These are phyloP conservation scores for Acrocephalus kingi DNA, from an alignment of 2,113 vertebrate species.

Conservation along the genomic window DNA sequence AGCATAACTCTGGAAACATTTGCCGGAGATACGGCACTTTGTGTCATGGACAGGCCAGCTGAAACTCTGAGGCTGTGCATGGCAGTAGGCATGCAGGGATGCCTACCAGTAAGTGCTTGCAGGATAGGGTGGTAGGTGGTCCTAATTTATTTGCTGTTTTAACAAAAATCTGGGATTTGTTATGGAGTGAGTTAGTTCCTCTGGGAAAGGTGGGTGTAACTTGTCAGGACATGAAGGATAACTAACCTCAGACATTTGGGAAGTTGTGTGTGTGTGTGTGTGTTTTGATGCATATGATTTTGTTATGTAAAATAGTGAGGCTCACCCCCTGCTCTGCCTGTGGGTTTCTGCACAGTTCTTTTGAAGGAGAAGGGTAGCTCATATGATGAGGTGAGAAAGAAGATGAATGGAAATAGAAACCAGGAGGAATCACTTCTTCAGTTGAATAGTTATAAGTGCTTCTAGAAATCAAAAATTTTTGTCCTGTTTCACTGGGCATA, in stretches of 20 bases:
- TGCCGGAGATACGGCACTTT: not conserved
- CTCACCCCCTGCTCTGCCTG: constrained; percentile 58
- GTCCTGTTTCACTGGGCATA: not conserved
- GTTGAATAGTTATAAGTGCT: constrained; percentile 24
- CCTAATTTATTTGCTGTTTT: constrained; percentile 65
- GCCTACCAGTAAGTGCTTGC: constrained; percentile 48
- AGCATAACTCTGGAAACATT: constrained; percentile 19
- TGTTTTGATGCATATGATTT: constrained; percentile 63
- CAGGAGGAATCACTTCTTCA: constrained; percentile 30
- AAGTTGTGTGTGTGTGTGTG: constrained; percentile 34
- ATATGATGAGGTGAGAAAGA: constrained; percentile 60
- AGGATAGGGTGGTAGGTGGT: constrained; percentile 61
- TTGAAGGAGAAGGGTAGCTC: constrained; percentile 57
- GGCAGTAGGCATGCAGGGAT: constrained; percentile 12
- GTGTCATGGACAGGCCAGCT: not conserved
- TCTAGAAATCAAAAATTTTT: not conserved
- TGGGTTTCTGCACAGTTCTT: constrained; percentile 59
- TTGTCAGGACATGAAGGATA: constrained; percentile 63
- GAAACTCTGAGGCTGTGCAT: not conserved
- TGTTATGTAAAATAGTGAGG: constrained; percentile 48
- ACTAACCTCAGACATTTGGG: constrained; percentile 64
- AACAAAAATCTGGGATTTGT: constrained; percentile 62
- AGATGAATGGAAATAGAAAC: constrained; percentile 60
- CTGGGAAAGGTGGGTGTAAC: constrained; percentile 71
- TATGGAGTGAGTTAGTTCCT: constrained; percentile 57